phyloP scores from a whole-genome alignment of 2,888 invertebrate species.

The Elysia crispata region DNA sequence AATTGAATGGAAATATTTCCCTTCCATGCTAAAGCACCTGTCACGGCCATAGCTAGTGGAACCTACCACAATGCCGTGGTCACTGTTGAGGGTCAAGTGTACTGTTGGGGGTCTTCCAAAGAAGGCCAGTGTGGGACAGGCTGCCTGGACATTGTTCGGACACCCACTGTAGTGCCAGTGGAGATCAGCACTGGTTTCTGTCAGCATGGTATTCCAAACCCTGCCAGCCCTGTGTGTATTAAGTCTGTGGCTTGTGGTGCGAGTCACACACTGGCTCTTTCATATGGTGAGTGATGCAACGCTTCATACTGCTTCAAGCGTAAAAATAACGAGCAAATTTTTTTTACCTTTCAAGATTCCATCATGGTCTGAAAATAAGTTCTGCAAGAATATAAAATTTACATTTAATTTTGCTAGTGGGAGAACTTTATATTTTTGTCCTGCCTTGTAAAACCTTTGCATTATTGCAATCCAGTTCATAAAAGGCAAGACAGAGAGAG shows the following conservation, averaged over 20 bases:
- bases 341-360: too few species aligned
- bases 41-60: slow-evolving; percentile 80
- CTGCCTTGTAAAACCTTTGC: too few species aligned
- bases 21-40: slow-evolving; percentile 11
- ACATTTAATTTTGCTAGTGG: too few species aligned
- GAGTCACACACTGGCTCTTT: slow-evolving; percentile 72
- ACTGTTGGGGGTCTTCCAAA: slow-evolving; percentile 75
- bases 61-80: slow-evolving; percentile 81
- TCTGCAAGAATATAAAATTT: too few species aligned
- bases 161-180: slow-evolving; percentile 59
- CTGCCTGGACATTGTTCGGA: slow-evolving; percentile 65
- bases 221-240: slow-evolving; percentile 54
- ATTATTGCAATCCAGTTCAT: too few species aligned
- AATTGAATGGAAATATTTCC: not conserved
- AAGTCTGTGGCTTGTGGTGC: slow-evolving; percentile 69
- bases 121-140: slow-evolving; percentile 84
- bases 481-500: too few species aligned
- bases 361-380: too few species aligned
- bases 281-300: slow-evolving; percentile 48
- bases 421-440: too few species aligned
- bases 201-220: slow-evolving; percentile 60
- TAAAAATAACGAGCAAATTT: too few species aligned
- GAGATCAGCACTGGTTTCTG: slow-evolving; percentile 54
- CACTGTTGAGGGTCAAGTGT: slow-evolving; percentile 68
- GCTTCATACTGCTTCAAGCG: not conserved